These are phyloP conservation scores for Tiliqua scincoides DNA, from an alignment of 2,113 vertebrate genomes.

Conservation along the genomic window DNA sequence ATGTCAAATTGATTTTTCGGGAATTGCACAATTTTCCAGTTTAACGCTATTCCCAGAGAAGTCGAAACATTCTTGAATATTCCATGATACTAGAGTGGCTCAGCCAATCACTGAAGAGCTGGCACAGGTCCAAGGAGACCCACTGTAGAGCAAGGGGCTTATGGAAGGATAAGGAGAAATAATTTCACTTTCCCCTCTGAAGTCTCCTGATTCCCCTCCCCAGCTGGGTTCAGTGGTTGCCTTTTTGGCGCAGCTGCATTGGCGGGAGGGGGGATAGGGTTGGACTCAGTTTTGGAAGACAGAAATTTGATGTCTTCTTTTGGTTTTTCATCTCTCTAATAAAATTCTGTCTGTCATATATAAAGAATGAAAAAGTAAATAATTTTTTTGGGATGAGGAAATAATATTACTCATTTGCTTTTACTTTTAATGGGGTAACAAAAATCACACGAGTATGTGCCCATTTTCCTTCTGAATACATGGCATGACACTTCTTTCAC, in stretches of 20 bases:
- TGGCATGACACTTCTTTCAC: slow-evolving; percentile 36
- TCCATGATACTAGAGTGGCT: not conserved
- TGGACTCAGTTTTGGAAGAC: no score
- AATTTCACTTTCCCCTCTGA: no score
- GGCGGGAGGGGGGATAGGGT: no score
- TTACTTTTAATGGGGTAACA: slow-evolving; percentile 17
- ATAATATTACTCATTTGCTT: not conserved
- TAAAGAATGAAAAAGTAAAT: slow-evolving; percentile 33
- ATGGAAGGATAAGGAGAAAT: no score
- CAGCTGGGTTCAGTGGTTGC: no score
- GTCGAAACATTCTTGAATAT: not conserved
- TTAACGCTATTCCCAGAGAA: not conserved
- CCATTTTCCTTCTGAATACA: slow-evolving; percentile 23
- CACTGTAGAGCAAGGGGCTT: no score
- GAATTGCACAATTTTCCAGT: not conserved
- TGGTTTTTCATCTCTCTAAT: not conserved
- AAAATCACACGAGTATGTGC: not conserved
- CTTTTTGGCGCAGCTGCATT: no score
- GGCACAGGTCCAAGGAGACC: no score
- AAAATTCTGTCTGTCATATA: not conserved
- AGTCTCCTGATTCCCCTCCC: no score
- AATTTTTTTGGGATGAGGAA: slow-evolving; percentile 29
- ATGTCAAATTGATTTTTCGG: not conserved
- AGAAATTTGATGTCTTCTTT: no score
- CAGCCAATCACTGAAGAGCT: not conserved